Conservation (phyloP, 2,888 invertebrate species). For the Pomacea canaliculata region DNA sequence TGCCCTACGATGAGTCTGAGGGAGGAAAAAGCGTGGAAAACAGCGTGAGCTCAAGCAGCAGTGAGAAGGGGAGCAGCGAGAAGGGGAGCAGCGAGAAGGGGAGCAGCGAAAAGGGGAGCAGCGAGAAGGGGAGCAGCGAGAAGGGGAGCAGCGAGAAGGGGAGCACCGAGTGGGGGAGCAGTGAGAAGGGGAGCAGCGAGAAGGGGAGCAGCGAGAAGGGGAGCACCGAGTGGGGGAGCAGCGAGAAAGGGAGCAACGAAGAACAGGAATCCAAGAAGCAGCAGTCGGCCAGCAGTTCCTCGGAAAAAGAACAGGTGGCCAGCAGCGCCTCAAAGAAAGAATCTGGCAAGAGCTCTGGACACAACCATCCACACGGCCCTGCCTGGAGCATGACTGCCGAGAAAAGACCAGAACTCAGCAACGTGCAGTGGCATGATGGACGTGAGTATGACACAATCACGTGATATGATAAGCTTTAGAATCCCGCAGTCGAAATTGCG, state of each 20-base stretch:
- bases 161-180: not conserved
- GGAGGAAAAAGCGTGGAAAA: not conserved
- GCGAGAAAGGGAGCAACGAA: not conserved
- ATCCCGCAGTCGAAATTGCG: too few species aligned
- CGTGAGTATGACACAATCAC: constrained; percentile 19
- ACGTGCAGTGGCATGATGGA: constrained; percentile 23
- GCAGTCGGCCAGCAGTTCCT: too few species aligned
- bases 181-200: not conserved
- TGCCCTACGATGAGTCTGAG: constrained; percentile 15
- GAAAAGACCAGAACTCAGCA: constrained; percentile 18
- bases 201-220: not conserved
- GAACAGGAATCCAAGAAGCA: not conserved
- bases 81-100: not conserved
- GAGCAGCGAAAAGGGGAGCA: not conserved
- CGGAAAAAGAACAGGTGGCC: too few species aligned
- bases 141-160: not conserved
- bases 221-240: not conserved
- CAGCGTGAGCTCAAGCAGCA: not conserved
- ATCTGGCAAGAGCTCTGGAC: constrained; percentile 6
- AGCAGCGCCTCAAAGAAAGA: constrained; percentile 1
- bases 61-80: not conserved
- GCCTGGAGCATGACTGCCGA: constrained; percentile 22
- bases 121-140: not conserved
- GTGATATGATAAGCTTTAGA: not conserved
- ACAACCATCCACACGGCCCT: constrained; percentile 1